Evolutionary conservation across 1,140 invertebrate genomes (phyloP).

Genomic region (Plodia interpunctella): DNA sequence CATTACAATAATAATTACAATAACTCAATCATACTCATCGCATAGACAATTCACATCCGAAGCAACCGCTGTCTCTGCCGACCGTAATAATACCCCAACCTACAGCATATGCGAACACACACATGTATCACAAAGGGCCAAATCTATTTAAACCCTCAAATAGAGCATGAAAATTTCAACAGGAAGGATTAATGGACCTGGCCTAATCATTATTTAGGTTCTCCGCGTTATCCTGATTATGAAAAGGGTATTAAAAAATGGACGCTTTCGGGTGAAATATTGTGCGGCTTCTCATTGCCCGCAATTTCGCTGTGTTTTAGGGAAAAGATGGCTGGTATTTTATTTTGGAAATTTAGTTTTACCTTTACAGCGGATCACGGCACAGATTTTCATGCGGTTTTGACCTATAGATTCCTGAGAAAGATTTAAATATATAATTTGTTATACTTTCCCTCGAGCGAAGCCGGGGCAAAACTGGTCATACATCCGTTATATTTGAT

Average conservation of each 20-base stretch:
- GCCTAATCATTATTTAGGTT: conserved; percentile 22
- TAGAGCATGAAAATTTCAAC: conserved; percentile 47
- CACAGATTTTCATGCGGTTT: too few relatives aligned
- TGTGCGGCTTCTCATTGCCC: neutral
- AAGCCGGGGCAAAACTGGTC: too few relatives aligned
- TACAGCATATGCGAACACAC: conserved; percentile 13
- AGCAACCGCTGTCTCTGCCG: neutral
- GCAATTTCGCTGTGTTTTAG: neutral
- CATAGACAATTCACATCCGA: neutral
- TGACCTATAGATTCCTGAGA: too few relatives aligned
- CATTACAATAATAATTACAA: too few relatives aligned
- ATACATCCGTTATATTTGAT: too few relatives aligned
- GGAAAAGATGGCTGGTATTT: neutral
- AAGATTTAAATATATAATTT: too few relatives aligned
- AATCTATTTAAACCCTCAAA: conserved; percentile 36
- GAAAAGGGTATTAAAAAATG: conserved; percentile 14
- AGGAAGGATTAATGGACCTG: conserved; percentile 37
- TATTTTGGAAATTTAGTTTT: neutral
- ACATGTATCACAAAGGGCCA: conserved; percentile 30
- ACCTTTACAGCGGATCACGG: too few relatives aligned
- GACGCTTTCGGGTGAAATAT: conserved; percentile 4
- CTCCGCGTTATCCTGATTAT: conserved; percentile 27
- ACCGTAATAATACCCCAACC: neutral
- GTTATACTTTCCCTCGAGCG: too few relatives aligned
- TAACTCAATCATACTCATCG: neutral